Evolutionary conservation across 2,888 invertebrate species (phyloP).

Genomic region (Boloria selene): DNA sequence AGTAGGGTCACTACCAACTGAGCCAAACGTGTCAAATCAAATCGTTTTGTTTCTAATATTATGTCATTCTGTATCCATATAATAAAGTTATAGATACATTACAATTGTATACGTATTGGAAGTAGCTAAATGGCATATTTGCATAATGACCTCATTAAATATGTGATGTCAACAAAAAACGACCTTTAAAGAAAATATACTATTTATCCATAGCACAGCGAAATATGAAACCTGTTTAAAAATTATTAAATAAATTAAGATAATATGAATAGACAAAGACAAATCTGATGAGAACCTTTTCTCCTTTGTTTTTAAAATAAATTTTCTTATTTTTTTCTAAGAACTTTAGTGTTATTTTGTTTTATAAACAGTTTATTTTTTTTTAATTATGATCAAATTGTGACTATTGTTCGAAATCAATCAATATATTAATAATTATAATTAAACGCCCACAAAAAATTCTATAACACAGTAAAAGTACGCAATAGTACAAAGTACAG

Average conservation of each 20-base stretch:
- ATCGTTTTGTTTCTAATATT: too few species aligned
- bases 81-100: not conserved
- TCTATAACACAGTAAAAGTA: too few species aligned
- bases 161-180: slow-evolving; percentile 28
- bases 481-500: too few species aligned
- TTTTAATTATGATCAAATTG: not conserved
- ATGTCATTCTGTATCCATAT: not conserved
- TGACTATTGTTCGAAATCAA: not conserved
- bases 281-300: too few species aligned
- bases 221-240: slow-evolving; percentile 15
- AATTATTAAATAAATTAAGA: not conserved
- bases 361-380: not conserved
- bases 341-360: not conserved
- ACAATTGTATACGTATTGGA: not conserved
- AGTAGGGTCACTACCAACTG: too few species aligned
- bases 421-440: too few species aligned
- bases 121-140: slow-evolving; percentile 23
- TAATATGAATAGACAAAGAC: too few species aligned
- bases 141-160: slow-evolving; percentile 36
- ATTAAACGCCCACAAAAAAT: too few species aligned
- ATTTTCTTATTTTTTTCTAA: not conserved
- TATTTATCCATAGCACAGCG: not conserved
- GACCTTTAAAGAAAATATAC: slow-evolving; percentile 29
- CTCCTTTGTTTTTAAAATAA: too few species aligned
- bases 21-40: too few species aligned